A percentile compares a stretch with the other conserved stretches of the same genome.
Evolutionary conservation across 2,113 vertebrate species (phyloP).

Genomic region (Xiphophorus hellerii): DNA sequence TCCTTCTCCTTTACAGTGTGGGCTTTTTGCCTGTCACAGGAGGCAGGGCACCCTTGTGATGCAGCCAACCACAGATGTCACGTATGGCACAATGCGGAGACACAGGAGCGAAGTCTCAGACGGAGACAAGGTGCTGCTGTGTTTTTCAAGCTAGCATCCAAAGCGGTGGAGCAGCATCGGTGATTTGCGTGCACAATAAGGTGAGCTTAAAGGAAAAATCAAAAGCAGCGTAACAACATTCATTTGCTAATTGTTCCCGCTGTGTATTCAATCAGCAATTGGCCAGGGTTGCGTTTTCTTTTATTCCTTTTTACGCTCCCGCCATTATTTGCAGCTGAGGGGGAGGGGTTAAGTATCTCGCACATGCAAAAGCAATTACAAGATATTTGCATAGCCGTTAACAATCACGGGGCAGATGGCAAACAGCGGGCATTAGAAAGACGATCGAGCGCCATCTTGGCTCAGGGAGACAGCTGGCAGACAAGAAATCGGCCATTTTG

Average conservation of each 20-base stretch:
- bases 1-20: constrained; percentile 75
- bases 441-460: constrained; percentile 82
- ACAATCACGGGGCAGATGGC: constrained; percentile 81
- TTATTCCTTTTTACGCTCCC: constrained; percentile 21
- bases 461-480: constrained; percentile 80
- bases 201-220: constrained; percentile 57
- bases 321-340: constrained; percentile 65
- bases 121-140: constrained; percentile 54
- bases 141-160: constrained; percentile 63
- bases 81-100: constrained; percentile 79
- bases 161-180: constrained; percentile 37
- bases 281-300: constrained; percentile 30
- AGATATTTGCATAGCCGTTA: constrained; percentile 84
- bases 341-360: constrained; percentile 60
- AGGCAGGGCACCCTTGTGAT: constrained; percentile 65
- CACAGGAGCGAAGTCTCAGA: constrained; percentile 49
- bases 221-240: constrained; percentile 54
- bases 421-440: constrained; percentile 77
- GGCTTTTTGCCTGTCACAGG: constrained; percentile 72
- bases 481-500: constrained; percentile 81
- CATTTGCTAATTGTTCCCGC: constrained; percentile 71
- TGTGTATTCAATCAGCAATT: constrained; percentile 61
- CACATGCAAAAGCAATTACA: constrained; percentile 88
- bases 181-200: constrained; percentile 66
- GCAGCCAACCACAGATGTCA: constrained; percentile 80